phyloP scores from a whole-genome alignment of 2,113 vertebrate species.

The Acrocephalus kingi region DNA sequence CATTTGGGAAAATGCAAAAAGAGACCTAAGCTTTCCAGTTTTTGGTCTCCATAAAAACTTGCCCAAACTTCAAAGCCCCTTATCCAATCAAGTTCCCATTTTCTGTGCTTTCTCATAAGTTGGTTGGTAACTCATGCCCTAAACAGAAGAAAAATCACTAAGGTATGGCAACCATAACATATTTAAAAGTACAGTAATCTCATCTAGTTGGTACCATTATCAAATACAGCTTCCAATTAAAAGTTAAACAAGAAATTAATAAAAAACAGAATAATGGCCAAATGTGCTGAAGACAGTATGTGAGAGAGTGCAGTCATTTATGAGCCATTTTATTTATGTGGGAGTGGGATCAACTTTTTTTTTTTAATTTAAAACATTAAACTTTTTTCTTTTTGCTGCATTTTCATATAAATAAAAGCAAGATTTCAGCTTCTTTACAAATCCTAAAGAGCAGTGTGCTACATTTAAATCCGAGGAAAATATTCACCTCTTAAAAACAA shows the following conservation, averaged over 20 bases:
- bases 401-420: neutral
- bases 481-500: neutral
- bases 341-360: neutral
- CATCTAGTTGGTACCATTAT: neutral
- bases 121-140: neutral
- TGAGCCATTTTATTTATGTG: neutral
- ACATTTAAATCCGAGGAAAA: neutral
- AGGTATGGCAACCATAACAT: neutral
- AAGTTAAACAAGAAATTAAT: neutral
- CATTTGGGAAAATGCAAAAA: neutral
- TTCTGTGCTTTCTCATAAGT: neutral
- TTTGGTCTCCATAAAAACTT: neutral
- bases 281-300: neutral
- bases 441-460: neutral
- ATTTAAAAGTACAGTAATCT: neutral
- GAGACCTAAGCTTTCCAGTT: neutral
- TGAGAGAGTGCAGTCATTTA: neutral
- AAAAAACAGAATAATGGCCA: neutral
- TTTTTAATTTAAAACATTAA: neutral
- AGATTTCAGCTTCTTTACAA: neutral
- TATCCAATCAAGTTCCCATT: neutral
- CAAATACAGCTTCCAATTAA: neutral
- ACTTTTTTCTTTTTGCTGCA: neutral
- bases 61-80: neutral
- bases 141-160: neutral